Evolutionary conservation across 2,888 invertebrate genomes (phyloP), one percentile per base, ranked within the genome.

Genomic region (Panzeria rudis): DNA sequence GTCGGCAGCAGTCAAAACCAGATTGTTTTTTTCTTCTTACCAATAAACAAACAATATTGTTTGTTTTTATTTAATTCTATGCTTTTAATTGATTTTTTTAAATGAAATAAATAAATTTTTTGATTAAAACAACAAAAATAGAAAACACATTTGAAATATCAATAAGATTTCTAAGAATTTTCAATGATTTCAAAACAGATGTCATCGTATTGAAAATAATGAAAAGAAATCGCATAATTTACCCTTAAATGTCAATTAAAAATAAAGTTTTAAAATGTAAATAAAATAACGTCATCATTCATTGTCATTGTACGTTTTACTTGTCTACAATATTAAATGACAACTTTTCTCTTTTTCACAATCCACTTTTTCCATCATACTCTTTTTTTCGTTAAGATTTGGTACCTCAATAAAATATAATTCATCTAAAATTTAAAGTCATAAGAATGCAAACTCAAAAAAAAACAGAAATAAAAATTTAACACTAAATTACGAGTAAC

Each of bases 211-310:
- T 47, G 61, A 76, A 62, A 47, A 44, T 9, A 50, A 66, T 23
- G 15, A 73, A 77, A 73, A 68, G 73, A 75, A 82, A 77, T 77
- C 76, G 71, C 71, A 85, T 85, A 75, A 81, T 75, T 81, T 85
- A 78, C 82, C 81, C 81, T 85, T 85, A 82, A 85, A 82, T 82
- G 85, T 69, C 85, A 85, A 82, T 85, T 82, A 78, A 82, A 85
- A 61, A 59, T 64, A 54, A 75, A 76, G 35, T 62, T 78, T n/a
- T 29, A 69, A 64, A 62, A 66, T 59, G 20, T 20, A 50, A 76
- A 75, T 72, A 52, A 73, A 79, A 80, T 72, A 72, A 76, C 79
- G 79, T 84, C 79, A 29, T 29, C 5, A 4, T 29, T 2, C 5
- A 84, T 76, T 78, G 54, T 23, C 66, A 47, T 35, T 54, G 54